Evolutionary conservation across 2,888 invertebrate species (phyloP).

Genomic region (Aspidapion aeneum): DNA sequence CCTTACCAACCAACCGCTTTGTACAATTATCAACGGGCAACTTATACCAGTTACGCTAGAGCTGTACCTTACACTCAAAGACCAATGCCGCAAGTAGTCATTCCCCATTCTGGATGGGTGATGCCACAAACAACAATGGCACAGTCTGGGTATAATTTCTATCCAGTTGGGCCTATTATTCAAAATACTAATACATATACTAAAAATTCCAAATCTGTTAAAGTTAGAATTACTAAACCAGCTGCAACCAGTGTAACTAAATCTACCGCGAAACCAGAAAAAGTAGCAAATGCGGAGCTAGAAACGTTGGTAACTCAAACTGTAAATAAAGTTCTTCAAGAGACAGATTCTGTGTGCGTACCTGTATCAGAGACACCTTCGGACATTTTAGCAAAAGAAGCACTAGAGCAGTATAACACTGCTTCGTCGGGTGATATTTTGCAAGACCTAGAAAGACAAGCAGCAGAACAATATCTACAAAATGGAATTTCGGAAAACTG

Average conservation of each 20-base stretch:
- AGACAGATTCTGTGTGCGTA: slow-evolving; percentile 28
- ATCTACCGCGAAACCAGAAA: not conserved
- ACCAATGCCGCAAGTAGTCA: slow-evolving; percentile 10
- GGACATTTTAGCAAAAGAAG: slow-evolving; percentile 58
- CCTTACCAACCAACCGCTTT: slow-evolving; percentile 6
- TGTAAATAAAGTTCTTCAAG: slow-evolving; percentile 27
- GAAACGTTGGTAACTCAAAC: not conserved
- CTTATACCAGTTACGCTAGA: slow-evolving; percentile 12
- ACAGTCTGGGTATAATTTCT: not conserved
- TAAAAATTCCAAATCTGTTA: not conserved
- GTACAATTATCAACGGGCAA: slow-evolving; percentile 8
- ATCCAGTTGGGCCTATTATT: not conserved
- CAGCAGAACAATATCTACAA: slow-evolving; percentile 58
- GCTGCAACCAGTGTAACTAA: not conserved
- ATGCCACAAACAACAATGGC: slow-evolving; percentile 9
- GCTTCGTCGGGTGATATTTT: slow-evolving; percentile 54
- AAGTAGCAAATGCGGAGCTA: not conserved
- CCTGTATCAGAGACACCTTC: slow-evolving; percentile 36
- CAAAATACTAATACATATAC: not conserved
- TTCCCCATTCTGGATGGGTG: slow-evolving; percentile 15
- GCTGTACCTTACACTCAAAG: slow-evolving; percentile 15
- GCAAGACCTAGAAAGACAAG: slow-evolving; percentile 62
- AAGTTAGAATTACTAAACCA: not conserved
- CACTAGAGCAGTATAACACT: slow-evolving; percentile 53
- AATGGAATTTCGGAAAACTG: slow-evolving; percentile 40